Evolutionary conservation across 1,140 invertebrate genomes (phyloP), one percentile per base, ranked within the genome.

Genomic region (Trachelipus rathkii): DNA sequence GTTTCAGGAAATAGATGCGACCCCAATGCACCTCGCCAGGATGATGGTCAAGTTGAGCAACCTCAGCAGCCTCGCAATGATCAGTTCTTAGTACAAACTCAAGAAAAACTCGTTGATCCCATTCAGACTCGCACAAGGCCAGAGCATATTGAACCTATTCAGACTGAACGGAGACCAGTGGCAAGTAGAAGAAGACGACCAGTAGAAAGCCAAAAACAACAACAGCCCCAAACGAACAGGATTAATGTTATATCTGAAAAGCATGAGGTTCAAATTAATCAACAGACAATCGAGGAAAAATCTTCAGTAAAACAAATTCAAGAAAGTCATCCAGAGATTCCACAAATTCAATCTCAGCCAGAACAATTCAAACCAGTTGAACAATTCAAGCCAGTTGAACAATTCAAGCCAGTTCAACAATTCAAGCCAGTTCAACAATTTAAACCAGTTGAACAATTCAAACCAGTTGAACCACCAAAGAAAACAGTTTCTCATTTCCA

Each of bases 1-100:
- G 92, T 93, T 0, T 93, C 92, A n/a, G 93, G 93, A n/a, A 94
- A 94, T 82, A 92, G 92, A 4, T 94, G 92, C 83, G 92, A 94
- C 0, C 89, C 90, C 0, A 89, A 92, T 71, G 89, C 88, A 11
- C 87, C 89, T 21, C 33, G 33, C 33, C 33, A 33, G 33, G 87
- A 90, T 73, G 81, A 81, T 70, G 71, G 74, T n/a, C 69, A 75
- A 1, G 81, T 83, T 33, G 82, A 83, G 33, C 33, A 6, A 24
- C 70, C 66, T 19, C 67, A 44, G 24, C 69, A 82, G 10, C 77
- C 75, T 6, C 71, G 66, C n/a, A 78, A 79, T 44, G 74, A 78
- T 71, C 81, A 82, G 67, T 82, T 82, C 66, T 67, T 80, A 24
- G 44, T 76, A 23, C 81, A 82, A 45, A 82, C 81, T 10, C 72